Evolutionary conservation across 2,797 vertebrate species (phyloP).

Genomic region (Mormyrops attenuatus): DNA sequence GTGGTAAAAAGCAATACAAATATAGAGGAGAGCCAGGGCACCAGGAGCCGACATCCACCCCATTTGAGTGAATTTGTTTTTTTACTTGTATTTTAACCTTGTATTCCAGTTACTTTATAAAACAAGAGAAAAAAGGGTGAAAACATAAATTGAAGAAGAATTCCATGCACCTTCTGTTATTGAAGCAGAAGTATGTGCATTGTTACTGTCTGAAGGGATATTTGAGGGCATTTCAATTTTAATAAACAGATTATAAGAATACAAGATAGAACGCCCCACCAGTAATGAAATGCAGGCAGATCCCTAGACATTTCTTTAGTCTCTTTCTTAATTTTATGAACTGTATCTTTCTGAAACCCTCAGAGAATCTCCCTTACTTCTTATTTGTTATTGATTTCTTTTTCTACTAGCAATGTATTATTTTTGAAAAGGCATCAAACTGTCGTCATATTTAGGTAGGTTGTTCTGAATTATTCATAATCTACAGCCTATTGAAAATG

Average conservation of each 20-base stretch:
- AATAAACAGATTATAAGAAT: constrained; percentile 81
- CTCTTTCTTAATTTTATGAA: constrained; percentile 90
- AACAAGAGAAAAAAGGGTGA: constrained; percentile 1
- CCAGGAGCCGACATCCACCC: neutral
- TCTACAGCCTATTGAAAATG: neutral
- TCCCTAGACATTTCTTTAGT: constrained; percentile 71
- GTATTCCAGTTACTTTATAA: constrained; percentile 40
- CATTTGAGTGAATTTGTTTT: neutral
- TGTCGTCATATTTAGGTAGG: constrained; percentile 38
- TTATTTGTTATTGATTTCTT: constrained; percentile 94
- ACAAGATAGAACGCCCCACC: constrained; percentile 69
- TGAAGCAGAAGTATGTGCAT: constrained; percentile 64
- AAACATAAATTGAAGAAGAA: constrained; percentile 4
- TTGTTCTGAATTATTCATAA: neutral
- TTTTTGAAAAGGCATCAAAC: constrained; percentile 80
- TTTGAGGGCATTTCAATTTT: constrained; percentile 81
- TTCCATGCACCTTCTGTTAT: constrained; percentile 46
- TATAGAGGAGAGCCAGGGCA: neutral
- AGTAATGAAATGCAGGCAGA: constrained; percentile 84
- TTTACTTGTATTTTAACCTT: constrained; percentile 19
- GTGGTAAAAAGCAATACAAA: neutral
- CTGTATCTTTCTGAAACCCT: constrained; percentile 75
- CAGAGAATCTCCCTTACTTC: constrained; percentile 77
- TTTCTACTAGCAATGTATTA: constrained; percentile 67
- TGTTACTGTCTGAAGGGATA: constrained; percentile 74